Evolutionary conservation across 2,113 vertebrate species (phyloP).

Genomic region (Edolisoma coerulescens): DNA sequence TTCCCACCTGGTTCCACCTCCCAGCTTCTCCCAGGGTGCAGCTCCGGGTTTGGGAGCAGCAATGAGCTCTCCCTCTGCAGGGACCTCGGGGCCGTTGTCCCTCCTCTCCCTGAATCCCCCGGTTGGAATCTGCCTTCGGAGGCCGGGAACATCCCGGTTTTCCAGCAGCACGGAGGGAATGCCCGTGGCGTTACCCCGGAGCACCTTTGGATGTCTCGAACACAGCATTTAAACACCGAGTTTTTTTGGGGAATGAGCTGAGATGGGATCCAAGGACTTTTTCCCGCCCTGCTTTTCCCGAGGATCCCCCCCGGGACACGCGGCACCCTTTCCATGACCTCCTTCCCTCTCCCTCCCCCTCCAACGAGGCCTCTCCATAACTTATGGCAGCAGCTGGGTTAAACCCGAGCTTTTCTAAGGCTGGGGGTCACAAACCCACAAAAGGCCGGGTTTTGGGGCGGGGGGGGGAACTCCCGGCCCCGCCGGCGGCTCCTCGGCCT

Average conservation of each 20-base stretch:
- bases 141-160: rapidly evolving
- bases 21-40: neutral
- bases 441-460: neutral
- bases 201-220: too few species aligned
- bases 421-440: slow-evolving; percentile 12
- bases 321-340: neutral
- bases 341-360: neutral
- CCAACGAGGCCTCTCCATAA: neutral
- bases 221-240: rapidly evolving
- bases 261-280: rapidly evolving
- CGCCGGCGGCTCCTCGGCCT: neutral
- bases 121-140: neutral
- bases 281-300: neutral
- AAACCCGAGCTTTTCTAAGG: neutral
- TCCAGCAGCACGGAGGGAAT: neutral
- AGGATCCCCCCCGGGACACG: neutral
- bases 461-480: too few species aligned
- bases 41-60: neutral
- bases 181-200: rapidly evolving
- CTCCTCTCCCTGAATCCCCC: neutral
- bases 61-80: neutral
- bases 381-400: slow-evolving; percentile 23
- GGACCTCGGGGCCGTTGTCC: neutral
- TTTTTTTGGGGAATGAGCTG: neutral
- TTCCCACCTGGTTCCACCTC: neutral